Evolutionary conservation across 2,113 vertebrate species (phyloP).

Genomic region (Tetrao urogallus): DNA sequence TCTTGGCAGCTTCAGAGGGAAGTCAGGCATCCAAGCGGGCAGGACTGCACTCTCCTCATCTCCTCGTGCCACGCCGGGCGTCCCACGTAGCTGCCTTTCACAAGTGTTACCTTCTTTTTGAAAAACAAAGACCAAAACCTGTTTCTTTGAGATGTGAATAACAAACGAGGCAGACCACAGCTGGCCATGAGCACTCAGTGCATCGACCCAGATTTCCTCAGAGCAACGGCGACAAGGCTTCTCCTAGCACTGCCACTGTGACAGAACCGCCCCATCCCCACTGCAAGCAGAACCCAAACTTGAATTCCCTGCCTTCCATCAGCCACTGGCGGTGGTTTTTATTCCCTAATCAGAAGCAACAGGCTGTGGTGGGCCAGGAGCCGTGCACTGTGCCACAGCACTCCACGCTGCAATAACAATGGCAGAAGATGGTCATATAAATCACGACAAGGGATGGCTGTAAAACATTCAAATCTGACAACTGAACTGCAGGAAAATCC

Average conservation of each 20-base stretch:
- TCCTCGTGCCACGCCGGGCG: too few relatives aligned
- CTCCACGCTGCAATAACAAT: slow-evolving; percentile 35
- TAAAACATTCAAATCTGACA: slow-evolving; percentile 16
- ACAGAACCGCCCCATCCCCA: background rate
- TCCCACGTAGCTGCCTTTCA: background rate
- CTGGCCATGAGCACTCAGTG: background rate
- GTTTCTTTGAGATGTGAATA: background rate
- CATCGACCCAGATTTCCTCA: accelerated
- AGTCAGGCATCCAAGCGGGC: slow-evolving; percentile 42
- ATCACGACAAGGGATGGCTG: background rate
- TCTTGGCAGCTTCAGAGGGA: slow-evolving; percentile 66
- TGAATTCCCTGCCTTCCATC: slow-evolving; percentile 14
- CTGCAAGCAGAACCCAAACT: background rate
- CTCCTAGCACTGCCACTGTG: background rate
- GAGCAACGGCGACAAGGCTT: background rate
- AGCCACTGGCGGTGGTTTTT: slow-evolving; percentile 29
- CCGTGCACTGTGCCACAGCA: background rate
- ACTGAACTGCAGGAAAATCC: background rate
- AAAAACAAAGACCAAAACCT: background rate
- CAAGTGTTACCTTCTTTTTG: background rate
- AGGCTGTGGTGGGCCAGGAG: slow-evolving; percentile 15
- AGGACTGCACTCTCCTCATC: background rate
- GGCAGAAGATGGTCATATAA: slow-evolving; percentile 10
- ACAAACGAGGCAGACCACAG: background rate
- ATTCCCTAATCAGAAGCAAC: slow-evolving; percentile 57